Percentiles rank a stretch among this genome's conserved stretches.
phyloP scores from a whole-genome alignment of 2,113 vertebrate species.

The Eudyptes chrysolophus region DNA sequence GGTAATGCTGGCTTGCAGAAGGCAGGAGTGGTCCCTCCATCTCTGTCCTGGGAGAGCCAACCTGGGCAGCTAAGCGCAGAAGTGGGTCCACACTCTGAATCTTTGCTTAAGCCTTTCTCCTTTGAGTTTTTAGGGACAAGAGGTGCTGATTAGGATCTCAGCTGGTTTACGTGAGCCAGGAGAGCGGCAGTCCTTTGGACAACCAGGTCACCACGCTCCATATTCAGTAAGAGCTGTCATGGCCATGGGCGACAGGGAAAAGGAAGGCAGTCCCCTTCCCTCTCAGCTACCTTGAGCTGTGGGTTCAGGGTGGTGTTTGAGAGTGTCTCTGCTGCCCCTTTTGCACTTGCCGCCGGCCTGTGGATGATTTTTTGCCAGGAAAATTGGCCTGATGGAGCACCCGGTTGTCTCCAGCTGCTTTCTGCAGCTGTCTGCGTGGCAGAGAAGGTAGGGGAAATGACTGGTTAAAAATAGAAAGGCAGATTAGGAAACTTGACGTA shows the following conservation, averaged over 20 bases:
- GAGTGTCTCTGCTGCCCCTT: not conserved
- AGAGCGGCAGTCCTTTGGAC: not conserved
- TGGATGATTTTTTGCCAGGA: not conserved
- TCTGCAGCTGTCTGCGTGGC: slow-evolving; percentile 17
- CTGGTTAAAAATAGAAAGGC: slow-evolving; percentile 20
- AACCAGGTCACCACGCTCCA: rapidly evolving
- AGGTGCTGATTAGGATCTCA: not conserved
- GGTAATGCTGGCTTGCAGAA: not conserved
- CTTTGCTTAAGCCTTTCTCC: not conserved
- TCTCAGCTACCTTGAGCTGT: rapidly evolving
- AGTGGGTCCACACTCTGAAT: not conserved
- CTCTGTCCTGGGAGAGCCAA: not conserved
- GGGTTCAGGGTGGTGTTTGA: rapidly evolving
- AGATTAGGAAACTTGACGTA: not conserved
- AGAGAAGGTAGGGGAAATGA: not conserved
- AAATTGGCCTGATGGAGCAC: not conserved
- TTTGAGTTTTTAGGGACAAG: not conserved
- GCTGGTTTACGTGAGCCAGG: rapidly evolving
- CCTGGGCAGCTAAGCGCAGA: not conserved
- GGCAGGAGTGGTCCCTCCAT: not conserved
- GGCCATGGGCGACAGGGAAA: not conserved
- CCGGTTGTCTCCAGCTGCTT: not conserved
- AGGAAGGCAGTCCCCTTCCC: not conserved
- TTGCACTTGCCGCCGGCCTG: not conserved
- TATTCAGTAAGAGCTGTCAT: not conserved